Base-by-base conservation (phyloP, 2,888 invertebrate species). In the Calameuta pallipes region DNA sequence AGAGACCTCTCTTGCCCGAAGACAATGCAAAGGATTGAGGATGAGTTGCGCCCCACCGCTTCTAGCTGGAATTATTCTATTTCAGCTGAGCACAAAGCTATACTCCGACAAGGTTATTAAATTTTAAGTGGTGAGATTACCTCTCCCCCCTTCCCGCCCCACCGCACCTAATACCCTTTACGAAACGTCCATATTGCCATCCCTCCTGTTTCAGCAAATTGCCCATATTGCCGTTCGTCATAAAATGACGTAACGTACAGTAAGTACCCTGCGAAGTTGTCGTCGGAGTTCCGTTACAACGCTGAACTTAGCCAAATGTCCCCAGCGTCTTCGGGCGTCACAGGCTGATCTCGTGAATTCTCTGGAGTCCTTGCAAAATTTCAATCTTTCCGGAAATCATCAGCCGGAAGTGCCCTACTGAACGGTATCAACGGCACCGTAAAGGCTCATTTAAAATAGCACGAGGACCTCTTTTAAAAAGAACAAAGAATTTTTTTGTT, bases 111-210 rank as follows among this genome's bases (percentile, higher is more conserved):
- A 37, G 76, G 75, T 78, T 76, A 78, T 78, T 78, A 78, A 78
- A 78, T 78, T 78, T 76, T 76, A 76, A 78, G 76, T 78, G 76
- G 76, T 30, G 56, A 68, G 75, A 78, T 78, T 76, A 76, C 69
- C 73, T 13, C 23, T 35, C 36, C 12, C 70, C 30, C 9, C 31
- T 33, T n/a, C 71, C 15, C 23, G 23, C 9, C 23, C 41, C 56
- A 0, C 23, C 23, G 2, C 23, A 56, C 23, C 9, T 56, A 2
- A 23, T 1, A 56, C 23, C 56, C 23, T 23, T 23, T 23, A 1
- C 56, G 23, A 56, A 23, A 56, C 9, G 23, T 56, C 56, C 23
- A 23, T 56, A 56, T 23, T 56, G 6, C 23, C 56, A 23, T 56
- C 23, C 23, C 56, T 37, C 34, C 15, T 35, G 35, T 37, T 15